Conservation (phyloP, 1,140 invertebrate genomes). For the Macrosteles quadrilineatus region DNA sequence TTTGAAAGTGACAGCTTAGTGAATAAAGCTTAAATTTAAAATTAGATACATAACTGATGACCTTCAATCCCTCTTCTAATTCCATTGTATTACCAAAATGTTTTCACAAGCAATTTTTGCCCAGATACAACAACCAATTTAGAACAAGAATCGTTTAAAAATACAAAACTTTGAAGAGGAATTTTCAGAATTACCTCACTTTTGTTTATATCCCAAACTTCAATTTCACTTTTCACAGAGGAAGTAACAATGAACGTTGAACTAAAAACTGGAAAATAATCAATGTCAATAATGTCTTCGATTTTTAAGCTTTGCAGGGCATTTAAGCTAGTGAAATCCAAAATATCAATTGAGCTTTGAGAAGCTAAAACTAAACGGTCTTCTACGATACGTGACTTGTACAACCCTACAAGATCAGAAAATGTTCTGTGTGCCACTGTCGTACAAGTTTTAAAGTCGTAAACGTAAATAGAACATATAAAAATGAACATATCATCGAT, state of each 20-base stretch:
- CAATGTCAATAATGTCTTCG: constrained; percentile 7
- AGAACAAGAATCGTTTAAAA: constrained; percentile 12
- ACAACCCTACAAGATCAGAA: background rate
- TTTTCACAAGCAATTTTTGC: background rate
- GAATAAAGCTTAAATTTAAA: no score
- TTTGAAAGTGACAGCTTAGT: no score
- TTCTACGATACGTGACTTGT: constrained; percentile 4
- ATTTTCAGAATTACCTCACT: background rate
- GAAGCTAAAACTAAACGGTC: background rate
- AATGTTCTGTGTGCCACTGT: background rate
- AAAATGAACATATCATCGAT: constrained; percentile 19
- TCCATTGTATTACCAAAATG: no score
- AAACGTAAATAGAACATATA: constrained; percentile 2
- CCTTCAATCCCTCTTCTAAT: no score
- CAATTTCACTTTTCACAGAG: constrained; percentile 8
- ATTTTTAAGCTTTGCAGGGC: background rate
- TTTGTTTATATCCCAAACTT: constrained; percentile 7
- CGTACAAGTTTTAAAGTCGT: background rate
- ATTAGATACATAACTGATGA: no score
- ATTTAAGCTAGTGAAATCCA: background rate
- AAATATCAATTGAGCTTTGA: constrained; percentile 6
- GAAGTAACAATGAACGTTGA: constrained; percentile 13
- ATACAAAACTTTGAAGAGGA: constrained; percentile 20
- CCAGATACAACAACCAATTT: constrained; percentile 6
- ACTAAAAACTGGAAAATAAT: constrained; percentile 11